Percentiles rank a stretch among this genome's conserved stretches.
phyloP scores from a whole-genome alignment of 2,113 vertebrate genomes.

The Brachyhypopomus occidentalis region DNA sequence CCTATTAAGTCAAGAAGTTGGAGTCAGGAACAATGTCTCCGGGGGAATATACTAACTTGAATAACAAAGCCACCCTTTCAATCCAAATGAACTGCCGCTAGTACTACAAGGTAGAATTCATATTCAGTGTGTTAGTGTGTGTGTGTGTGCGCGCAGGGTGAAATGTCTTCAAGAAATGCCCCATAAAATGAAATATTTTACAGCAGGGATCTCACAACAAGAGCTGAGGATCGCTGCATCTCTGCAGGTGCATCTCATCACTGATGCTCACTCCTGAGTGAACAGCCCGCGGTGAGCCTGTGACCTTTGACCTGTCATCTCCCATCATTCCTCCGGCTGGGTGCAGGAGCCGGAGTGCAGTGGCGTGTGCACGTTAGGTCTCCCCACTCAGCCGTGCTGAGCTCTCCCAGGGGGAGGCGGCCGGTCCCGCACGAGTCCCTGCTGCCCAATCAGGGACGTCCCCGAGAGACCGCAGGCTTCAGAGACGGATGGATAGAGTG shows the following conservation, averaged over 20 bases:
- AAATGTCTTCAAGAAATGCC: background rate
- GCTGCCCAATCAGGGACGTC: slow-evolving; percentile 3
- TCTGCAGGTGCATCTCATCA: background rate
- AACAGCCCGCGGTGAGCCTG: too few species aligned
- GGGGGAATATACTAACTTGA: slow-evolving; percentile 18
- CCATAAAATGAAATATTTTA: background rate
- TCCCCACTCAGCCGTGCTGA: slow-evolving; percentile 1
- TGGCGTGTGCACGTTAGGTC: slow-evolving; percentile 38
- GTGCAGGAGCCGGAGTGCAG: slow-evolving; percentile 27
- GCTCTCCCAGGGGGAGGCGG: slow-evolving; percentile 10
- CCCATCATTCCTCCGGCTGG: background rate
- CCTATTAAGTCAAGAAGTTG: slow-evolving; percentile 10
- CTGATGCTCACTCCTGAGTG: background rate
- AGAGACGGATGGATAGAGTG: background rate
- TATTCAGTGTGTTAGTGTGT: background rate
- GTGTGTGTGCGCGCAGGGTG: too few species aligned
- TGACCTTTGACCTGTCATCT: slow-evolving; percentile 32
- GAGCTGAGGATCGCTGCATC: background rate
- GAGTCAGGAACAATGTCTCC: slow-evolving; percentile 24
- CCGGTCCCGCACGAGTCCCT: background rate
- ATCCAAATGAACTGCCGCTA: background rate
- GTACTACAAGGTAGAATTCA: background rate
- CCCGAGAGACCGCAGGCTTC: background rate
- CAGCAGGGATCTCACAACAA: background rate
- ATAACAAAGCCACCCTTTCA: background rate